Base-by-base conservation (phyloP, 2,888 invertebrate species). In the Sarcophaga variegata region DNA sequence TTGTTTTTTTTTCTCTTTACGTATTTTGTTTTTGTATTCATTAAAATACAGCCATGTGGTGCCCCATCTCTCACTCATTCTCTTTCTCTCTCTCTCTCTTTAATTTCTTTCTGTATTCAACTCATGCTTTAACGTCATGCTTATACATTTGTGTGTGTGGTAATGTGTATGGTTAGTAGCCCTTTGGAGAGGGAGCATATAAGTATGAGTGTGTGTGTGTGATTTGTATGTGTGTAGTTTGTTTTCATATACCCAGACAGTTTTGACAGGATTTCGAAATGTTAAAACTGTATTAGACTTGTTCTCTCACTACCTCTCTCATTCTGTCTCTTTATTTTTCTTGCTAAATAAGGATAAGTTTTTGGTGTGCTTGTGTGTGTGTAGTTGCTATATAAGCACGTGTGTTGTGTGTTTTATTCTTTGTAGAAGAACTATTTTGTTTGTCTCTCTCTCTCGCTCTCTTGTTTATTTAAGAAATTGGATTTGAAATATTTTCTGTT, bases 211-310 rank as follows among this genome's bases (percentile, higher is more conserved):
- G 20, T 20, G 1, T 20, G 20, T 20, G 49, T 14, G 11, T 49
- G 49, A 4, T 11, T 2, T 49, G 14, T 49, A 4, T 49, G 8
- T 54, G 12, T 70, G 25, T 54, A 69, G 22, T 66, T 69, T 85
- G 3, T 64, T 64, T 62, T 25, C 70, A 75, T 71, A 59, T 60
- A 74, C 59, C 67, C 76, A 80, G 83, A 82, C 80, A 83, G 49
- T 86, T 86, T 76, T 83, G 82, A 83, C 80, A 83, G 76, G 80
- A 75, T 80, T 80, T 83, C 62, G 54, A 83, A 86, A 86, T 83
- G 74, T 70, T 27, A 76, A 86, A 76, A 72, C 71, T 80, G 17
- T 78, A 66, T 72, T 49, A 71, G 77, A 71, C 63, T 76, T 11
- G 37, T 3, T 25, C 47, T 27, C 3, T 14, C 60, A 37, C n/a